A percentile compares a stretch with the other conserved stretches of the same genome.
These are phyloP conservation scores for Zosterops pallidus DNA, from an alignment of 2,113 vertebrate species.

Conservation along the genomic window DNA sequence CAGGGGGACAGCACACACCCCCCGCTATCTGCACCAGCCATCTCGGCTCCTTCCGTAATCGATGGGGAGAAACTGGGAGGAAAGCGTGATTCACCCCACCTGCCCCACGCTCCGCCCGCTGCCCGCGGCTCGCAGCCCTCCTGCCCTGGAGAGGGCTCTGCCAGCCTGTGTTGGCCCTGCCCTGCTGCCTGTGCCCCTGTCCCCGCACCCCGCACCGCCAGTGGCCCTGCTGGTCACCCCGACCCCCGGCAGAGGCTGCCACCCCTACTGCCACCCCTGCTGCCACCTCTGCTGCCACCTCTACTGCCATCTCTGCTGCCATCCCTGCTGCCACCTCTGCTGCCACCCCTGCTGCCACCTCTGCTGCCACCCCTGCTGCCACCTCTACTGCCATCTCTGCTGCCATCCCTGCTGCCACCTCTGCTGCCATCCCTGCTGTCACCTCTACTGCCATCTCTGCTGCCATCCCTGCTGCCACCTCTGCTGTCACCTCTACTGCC, in stretches of 20 bases:
- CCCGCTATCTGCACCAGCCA: not conserved
- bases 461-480: too few relatives aligned
- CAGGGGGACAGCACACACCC: not conserved
- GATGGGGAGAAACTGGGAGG: not conserved
- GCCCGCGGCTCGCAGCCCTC: not conserved
- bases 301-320: not conserved
- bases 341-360: too few relatives aligned
- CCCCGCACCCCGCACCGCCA: accelerated
- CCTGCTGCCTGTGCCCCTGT: not conserved
- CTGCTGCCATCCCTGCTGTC: too few relatives aligned
- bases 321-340: too few relatives aligned
- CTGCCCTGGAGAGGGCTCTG: not conserved
- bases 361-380: too few relatives aligned
- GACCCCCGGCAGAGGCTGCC: not conserved
- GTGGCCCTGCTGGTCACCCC: not conserved
- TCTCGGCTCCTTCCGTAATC: constrained; percentile 46
- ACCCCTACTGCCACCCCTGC: too few relatives aligned
- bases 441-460: too few relatives aligned
- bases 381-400: too few relatives aligned
- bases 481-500: too few relatives aligned
- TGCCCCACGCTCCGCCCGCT: not conserved
- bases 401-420: too few relatives aligned
- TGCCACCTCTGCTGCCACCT: too few relatives aligned
- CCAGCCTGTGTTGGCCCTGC: not conserved
- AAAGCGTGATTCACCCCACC: not conserved